Percentiles rank a stretch among this genome's conserved stretches.
Conservation (phyloP, 2,888 invertebrate species). For the Chloromyia formosa region DNA sequence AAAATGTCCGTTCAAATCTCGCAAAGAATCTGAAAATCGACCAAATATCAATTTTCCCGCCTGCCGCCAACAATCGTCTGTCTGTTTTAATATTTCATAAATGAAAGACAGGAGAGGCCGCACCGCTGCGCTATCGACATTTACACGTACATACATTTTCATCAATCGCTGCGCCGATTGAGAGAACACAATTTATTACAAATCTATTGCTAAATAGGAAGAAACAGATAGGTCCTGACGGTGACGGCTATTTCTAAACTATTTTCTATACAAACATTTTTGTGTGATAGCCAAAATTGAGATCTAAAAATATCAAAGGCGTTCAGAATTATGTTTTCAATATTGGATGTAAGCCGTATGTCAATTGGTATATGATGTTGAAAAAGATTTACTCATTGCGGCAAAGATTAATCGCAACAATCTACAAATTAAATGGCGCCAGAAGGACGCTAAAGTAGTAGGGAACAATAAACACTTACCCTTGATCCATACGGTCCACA, state of each 20-base stretch:
- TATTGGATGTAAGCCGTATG: slow-evolving; percentile 23
- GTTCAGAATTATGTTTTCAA: slow-evolving; percentile 9
- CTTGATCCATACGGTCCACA: slow-evolving; percentile 82
- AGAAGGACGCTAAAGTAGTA: no score
- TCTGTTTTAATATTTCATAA: background rate
- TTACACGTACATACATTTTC: background rate
- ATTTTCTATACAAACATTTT: background rate
- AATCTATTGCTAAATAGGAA: slow-evolving; percentile 35
- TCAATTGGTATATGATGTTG: no score
- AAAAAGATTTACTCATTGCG: no score
- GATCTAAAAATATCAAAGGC: slow-evolving; percentile 12
- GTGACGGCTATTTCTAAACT: slow-evolving; percentile 20
- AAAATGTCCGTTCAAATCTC: background rate
- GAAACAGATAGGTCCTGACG: slow-evolving; percentile 33
- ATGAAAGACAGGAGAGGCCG: background rate
- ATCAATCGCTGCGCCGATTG: background rate
- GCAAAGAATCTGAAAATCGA: background rate
- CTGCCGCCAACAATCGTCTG: no score
- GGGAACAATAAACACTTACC: slow-evolving; percentile 72
- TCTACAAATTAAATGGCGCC: no score
- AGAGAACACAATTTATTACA: background rate
- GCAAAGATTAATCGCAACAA: no score
- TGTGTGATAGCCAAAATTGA: slow-evolving; percentile 22
- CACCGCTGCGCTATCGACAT: no score
- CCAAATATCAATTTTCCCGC: no score